Base-by-base conservation (phyloP, 2,888 invertebrate genomes). In the Mellilla xanthometata region DNA sequence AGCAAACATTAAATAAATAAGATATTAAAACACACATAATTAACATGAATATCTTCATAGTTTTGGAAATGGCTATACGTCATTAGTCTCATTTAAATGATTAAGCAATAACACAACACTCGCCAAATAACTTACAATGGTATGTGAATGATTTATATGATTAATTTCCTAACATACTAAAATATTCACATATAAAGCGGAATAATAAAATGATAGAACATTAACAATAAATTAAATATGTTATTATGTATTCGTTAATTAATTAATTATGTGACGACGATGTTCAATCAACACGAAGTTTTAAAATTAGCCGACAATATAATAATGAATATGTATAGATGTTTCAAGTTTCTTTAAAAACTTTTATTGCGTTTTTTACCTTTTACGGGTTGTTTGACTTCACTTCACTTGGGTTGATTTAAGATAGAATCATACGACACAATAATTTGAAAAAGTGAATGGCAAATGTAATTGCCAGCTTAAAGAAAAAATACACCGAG, bases 251-350 rank as follows among this genome's bases (percentile, higher is more conserved):
- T 78, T 68, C 72, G 66, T 74, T 79, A 76, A 81, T 85, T 84
- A 83, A 85, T 85, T 83, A 81, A 84, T 82, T 75, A 81, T 63
- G 76, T 78, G 76, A 70, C 72, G 70, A 80, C 72, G 73, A 68
- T 74, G 71, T 78, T 82, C 71, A 78, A 82, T 85, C 80, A 83
- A 76, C 70, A 70, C 68, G 68, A 76, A 68, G 68, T 68, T 74
- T 74, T 74, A 77, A 76, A 82, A 82, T 79, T 75, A 78, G 70
- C 75, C 79, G 79, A 76, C 77, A 79, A 67, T 68, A 57, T 61
- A 65, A 71, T 72, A 73, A 79, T 82, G 68, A 81, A 80, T 80
- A 79, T 76, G 65, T 69, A 76, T 75, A 61, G 58, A 65, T 62
- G 60, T 66, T 62, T 64, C 64, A 58, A 42, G 56, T 55, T 56